Evolutionary conservation across 2,888 invertebrate species (phyloP).

Genomic region (Cordylochernes scorpioides): DNA sequence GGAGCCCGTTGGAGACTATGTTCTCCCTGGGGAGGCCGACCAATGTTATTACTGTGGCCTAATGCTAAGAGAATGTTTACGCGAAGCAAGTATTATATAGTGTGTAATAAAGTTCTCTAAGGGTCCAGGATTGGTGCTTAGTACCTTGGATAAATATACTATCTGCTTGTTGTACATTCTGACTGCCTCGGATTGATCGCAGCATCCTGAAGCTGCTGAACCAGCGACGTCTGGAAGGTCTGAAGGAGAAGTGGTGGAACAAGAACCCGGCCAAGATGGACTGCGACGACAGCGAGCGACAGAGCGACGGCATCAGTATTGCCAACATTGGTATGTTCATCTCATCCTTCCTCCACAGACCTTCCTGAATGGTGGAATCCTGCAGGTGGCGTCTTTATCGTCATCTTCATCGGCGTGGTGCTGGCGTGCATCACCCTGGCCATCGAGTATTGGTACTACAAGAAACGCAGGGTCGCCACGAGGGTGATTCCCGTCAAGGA

Average conservation of each 20-base stretch:
- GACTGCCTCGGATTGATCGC: conserved; percentile 3
- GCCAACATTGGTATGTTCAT: conserved; percentile 51
- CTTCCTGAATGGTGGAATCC: background rate
- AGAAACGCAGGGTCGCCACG: conserved; percentile 7
- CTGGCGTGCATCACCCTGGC: conserved; percentile 66
- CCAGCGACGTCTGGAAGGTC: conserved; percentile 60
- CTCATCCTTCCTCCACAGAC: background rate
- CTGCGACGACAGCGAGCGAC: conserved; percentile 58
- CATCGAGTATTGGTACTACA: conserved; percentile 42
- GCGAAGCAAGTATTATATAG: no score
- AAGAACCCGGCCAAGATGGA: conserved; percentile 41
- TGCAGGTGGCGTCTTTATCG: conserved; percentile 63
- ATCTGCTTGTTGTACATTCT: background rate
- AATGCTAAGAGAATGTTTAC: no score
- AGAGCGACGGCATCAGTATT: conserved; percentile 87
- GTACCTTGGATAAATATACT: no score
- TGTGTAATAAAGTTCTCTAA: no score
- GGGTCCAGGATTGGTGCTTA: no score
- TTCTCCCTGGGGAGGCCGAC: no score
- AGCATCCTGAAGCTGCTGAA: conserved; percentile 81
- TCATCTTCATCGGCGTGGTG: conserved; percentile 80
- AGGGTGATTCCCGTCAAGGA: conserved; percentile 12
- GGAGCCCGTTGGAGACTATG: no score
- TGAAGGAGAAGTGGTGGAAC: conserved; percentile 93
- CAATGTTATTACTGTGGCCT: no score